These are phyloP conservation scores for Lamprotornis superbus DNA, from an alignment of 2,113 vertebrate species.

Conservation along the genomic window DNA sequence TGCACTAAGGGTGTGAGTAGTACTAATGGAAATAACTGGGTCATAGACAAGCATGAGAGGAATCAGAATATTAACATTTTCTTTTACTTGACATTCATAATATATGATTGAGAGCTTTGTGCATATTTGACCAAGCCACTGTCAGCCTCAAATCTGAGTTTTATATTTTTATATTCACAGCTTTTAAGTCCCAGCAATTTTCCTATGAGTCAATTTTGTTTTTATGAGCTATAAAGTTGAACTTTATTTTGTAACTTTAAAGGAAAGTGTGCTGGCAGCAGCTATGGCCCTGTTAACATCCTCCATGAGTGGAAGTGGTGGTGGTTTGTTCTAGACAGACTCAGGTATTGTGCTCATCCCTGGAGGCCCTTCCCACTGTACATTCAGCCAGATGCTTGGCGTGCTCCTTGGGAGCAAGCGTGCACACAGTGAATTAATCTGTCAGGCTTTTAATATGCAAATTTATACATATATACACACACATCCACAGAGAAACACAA, in stretches of 20 bases:
- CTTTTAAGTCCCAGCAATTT: not conserved
- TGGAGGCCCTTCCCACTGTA: not conserved
- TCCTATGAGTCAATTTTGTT: not conserved
- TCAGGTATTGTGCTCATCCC: not conserved
- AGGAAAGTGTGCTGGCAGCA: not conserved
- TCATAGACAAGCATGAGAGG: conserved; percentile 21
- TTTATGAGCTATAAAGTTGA: not conserved
- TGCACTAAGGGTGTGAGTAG: conserved; percentile 34
- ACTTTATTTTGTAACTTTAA: not conserved
- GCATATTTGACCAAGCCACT: not conserved
- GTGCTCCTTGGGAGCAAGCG: not conserved
- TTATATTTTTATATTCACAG: not conserved
- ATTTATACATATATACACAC: not conserved
- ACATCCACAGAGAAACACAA: not conserved
- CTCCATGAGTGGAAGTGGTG: not conserved
- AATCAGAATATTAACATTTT: conserved; percentile 12
- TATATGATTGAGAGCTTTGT: not conserved
- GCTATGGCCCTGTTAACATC: not conserved
- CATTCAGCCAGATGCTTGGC: not conserved
- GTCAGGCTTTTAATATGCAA: not conserved
- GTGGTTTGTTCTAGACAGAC: not conserved
- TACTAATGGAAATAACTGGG: conserved; percentile 32
- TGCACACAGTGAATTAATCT: not conserved
- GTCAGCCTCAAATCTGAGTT: not conserved
- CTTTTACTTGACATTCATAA: not conserved